These are phyloP conservation scores for Diabrotica balteata DNA, from an alignment of 2,888 invertebrate species.

Conservation along the genomic window DNA sequence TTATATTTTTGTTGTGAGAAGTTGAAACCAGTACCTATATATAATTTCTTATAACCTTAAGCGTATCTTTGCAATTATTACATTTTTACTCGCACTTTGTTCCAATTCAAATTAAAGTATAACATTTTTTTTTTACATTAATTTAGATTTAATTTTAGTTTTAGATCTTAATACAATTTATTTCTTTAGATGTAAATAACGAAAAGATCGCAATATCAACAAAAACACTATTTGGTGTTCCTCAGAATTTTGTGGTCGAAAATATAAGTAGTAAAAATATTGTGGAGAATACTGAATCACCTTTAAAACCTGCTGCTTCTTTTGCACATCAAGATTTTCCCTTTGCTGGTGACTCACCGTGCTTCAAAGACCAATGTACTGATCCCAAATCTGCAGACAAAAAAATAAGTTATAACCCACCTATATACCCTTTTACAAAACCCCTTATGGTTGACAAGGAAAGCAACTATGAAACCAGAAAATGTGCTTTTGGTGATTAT, in stretches of 20 bases:
- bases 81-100: too few species aligned
- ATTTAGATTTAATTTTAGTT: too few species aligned
- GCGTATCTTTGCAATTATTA: too few species aligned
- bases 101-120: too few species aligned
- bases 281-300: constrained; percentile 20
- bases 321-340: not conserved
- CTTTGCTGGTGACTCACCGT: not conserved
- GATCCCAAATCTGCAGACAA: constrained; percentile 9
- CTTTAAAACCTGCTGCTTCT: not conserved
- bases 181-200: not conserved
- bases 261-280: constrained; percentile 33
- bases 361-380: constrained; percentile 1
- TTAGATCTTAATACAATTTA: not conserved
- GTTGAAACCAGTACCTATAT: too few species aligned
- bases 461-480: not conserved
- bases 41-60: too few species aligned
- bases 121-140: too few species aligned
- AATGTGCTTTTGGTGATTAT: not conserved
- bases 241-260: constrained; percentile 29
- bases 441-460: not conserved
- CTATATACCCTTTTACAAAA: not conserved
- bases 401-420: constrained; percentile 4
- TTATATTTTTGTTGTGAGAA: too few species aligned
- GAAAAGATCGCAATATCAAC: constrained; percentile 8
- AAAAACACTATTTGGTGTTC: constrained; percentile 31